Evolutionary conservation across 2,797 vertebrate genomes (phyloP).

Genomic region (Manis javanica): DNA sequence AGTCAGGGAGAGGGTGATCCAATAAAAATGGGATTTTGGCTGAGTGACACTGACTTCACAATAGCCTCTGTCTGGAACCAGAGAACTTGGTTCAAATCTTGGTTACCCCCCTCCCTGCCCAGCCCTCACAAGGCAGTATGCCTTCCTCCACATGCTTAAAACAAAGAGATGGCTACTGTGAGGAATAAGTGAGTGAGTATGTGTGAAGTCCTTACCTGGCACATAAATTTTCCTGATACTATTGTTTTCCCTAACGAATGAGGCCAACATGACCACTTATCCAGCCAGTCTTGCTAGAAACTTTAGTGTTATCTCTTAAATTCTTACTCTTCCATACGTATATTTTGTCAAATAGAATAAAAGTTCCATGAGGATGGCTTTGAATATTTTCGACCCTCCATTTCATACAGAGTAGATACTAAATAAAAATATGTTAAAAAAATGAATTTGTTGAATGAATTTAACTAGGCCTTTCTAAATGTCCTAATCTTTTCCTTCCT

Average conservation of each 20-base stretch:
- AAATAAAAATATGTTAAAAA: background rate
- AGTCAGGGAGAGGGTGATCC: background rate
- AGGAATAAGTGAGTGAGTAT: background rate
- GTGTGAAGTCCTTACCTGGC: background rate
- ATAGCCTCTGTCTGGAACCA: background rate
- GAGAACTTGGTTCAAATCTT: background rate
- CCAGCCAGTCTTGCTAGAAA: background rate
- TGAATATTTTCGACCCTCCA: background rate
- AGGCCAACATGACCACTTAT: background rate
- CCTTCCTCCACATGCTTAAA: background rate
- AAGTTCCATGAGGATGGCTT: background rate
- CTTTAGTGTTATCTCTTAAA: background rate
- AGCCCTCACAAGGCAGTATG: fast-evolving
- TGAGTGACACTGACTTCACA: background rate
- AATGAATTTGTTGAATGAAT: background rate
- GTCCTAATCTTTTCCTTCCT: background rate
- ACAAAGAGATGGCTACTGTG: background rate
- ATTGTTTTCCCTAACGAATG: background rate
- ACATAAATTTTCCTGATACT: background rate
- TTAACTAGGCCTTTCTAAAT: background rate
- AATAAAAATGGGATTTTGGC: background rate
- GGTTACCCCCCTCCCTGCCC: background rate
- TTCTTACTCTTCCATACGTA: background rate
- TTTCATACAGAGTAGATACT: background rate
- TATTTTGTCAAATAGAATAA: constrained; percentile 1